Conservation (phyloP, 2,797 vertebrate genomes). For the Rhadinocentrus ornatus region DNA sequence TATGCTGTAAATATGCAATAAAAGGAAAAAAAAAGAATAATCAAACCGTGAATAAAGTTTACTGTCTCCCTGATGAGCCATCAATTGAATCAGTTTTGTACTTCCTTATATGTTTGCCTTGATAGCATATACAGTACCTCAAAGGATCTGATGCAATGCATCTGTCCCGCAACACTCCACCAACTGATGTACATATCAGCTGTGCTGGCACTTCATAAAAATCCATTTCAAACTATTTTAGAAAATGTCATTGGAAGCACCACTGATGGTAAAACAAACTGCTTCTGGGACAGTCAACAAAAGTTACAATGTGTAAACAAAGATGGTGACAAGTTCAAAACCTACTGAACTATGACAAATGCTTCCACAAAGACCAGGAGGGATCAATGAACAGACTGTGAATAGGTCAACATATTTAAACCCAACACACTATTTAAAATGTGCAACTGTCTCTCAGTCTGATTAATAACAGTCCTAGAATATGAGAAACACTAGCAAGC, state of each 20-base stretch:
- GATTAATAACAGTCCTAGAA: background rate
- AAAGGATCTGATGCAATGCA: slow-evolving; percentile 30
- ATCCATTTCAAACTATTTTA: slow-evolving; percentile 41
- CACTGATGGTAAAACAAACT: slow-evolving; percentile 15
- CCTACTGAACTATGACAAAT: background rate
- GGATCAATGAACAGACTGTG: background rate
- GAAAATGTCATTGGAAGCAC: slow-evolving; percentile 18
- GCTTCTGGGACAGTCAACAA: background rate
- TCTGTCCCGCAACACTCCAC: slow-evolving; percentile 24
- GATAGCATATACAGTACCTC: slow-evolving; percentile 18
- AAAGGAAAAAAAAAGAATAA: slow-evolving; percentile 51
- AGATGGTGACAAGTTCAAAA: background rate
- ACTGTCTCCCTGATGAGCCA: slow-evolving; percentile 49
- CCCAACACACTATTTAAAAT: background rate
- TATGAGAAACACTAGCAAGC: background rate
- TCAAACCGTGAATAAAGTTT: slow-evolving; percentile 63
- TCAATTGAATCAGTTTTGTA: slow-evolving; percentile 56
- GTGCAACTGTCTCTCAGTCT: too few species aligned
- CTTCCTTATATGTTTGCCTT: slow-evolving; percentile 38
- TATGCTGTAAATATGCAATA: slow-evolving; percentile 61
- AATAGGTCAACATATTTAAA: background rate
- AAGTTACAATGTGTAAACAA: background rate
- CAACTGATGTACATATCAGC: slow-evolving; percentile 13
- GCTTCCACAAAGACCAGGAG: background rate
- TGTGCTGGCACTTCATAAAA: slow-evolving; percentile 34